phyloP scores from a whole-genome alignment of 2,113 vertebrate genomes.

The Hippocampus zosterae region DNA sequence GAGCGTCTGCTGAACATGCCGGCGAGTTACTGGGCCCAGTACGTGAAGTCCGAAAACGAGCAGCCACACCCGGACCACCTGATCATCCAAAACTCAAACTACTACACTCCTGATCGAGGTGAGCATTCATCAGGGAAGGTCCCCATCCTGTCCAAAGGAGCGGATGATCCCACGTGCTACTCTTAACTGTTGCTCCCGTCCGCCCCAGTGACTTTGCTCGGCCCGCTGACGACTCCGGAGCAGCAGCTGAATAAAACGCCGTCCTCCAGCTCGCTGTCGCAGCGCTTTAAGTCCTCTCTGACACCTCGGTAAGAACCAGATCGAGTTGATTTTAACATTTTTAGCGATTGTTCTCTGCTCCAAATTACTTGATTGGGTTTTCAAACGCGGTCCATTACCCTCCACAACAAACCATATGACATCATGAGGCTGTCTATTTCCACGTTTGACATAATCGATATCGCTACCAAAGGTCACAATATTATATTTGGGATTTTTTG shows the following conservation, averaged over 20 bases:
- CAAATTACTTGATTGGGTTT: background rate
- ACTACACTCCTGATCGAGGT: constrained; percentile 87
- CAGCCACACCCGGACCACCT: constrained; percentile 74
- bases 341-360: background rate
- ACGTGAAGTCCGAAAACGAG: constrained; percentile 81
- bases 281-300: constrained; percentile 81
- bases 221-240: constrained; percentile 91
- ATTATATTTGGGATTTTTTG: too few relatives aligned
- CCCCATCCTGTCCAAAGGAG: background rate
- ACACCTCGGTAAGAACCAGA: constrained; percentile 82
- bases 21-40: constrained; percentile 84
- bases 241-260: constrained; percentile 88
- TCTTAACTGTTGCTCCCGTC: constrained; percentile 15
- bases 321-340: background rate
- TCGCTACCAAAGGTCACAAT: too few relatives aligned
- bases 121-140: background rate
- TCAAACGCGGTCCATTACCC: too few relatives aligned
- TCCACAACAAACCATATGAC: too few relatives aligned
- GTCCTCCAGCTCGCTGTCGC: constrained; percentile 88
- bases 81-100: constrained; percentile 86
- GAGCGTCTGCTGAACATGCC: constrained; percentile 85
- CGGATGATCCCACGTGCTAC: too few relatives aligned
- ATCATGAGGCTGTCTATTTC: too few relatives aligned
- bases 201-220: constrained; percentile 85
- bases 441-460: too few relatives aligned